A percentile compares a stretch with the other conserved stretches of the same genome.
Conservation (phyloP, 2,888 invertebrate species). For the Abrostola triplasia region DNA sequence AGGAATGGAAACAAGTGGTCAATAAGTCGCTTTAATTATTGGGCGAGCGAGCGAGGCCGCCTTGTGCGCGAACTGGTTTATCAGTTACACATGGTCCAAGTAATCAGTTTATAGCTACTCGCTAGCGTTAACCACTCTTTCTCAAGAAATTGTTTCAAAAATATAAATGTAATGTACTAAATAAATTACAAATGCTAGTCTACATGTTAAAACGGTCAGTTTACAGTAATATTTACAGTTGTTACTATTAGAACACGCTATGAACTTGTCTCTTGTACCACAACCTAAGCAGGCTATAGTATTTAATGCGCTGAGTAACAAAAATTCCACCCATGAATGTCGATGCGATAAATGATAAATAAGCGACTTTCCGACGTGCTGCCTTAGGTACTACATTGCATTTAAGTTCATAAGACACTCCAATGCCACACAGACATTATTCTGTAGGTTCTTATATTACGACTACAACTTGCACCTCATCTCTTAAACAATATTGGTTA, state of each 20-base stretch:
- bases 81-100: conserved; percentile 71
- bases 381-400: conserved; percentile 9
- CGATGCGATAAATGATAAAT: conserved; percentile 53
- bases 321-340: conserved; percentile 55
- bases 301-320: conserved; percentile 59
- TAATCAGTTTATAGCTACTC: conserved; percentile 62
- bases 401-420: neutral
- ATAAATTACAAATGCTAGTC: neutral
- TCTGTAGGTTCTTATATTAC: neutral
- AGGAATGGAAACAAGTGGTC: conserved; percentile 82
- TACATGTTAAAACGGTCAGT: neutral
- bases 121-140: conserved; percentile 13
- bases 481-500: neutral
- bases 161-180: conserved; percentile 1
- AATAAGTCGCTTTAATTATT: conserved; percentile 84
- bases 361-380: conserved; percentile 38
- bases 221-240: neutral
- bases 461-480: neutral
- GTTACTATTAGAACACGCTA: conserved; percentile 33
- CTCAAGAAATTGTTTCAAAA: conserved; percentile 14
- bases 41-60: conserved; percentile 81
- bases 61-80: conserved; percentile 85
- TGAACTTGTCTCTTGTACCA: conserved; percentile 58
- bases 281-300: conserved; percentile 50
- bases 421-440: neutral